phyloP scores from a whole-genome alignment of 2,888 invertebrate genomes.

The Napeogenes sylphis region DNA sequence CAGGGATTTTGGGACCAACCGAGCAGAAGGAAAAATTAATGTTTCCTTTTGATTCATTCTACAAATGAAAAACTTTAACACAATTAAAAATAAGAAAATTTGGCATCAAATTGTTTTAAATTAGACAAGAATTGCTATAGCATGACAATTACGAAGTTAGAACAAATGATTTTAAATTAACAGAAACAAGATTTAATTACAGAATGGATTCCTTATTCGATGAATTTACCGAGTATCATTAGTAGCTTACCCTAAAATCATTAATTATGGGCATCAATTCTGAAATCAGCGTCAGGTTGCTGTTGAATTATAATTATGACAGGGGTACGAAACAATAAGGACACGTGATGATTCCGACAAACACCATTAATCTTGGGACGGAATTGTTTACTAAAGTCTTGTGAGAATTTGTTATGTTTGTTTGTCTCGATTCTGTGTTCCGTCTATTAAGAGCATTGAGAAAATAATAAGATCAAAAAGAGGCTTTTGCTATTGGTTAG shows the following conservation, averaged over 20 bases:
- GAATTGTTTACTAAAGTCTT: constrained; percentile 13
- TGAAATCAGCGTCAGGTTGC: constrained; percentile 44
- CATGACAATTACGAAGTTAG: not conserved
- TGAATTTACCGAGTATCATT: constrained; percentile 34
- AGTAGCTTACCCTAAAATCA: constrained; percentile 40
- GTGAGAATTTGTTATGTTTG: constrained; percentile 7
- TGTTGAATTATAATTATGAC: constrained; percentile 49
- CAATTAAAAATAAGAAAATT: constrained; percentile 2
- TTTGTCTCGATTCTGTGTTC: too few species aligned
- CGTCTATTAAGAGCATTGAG: too few species aligned
- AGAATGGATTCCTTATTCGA: not conserved
- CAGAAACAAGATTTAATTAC: constrained; percentile 35
- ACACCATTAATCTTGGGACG: constrained; percentile 26
- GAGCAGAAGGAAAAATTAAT: constrained; percentile 69
- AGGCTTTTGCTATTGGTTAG: too few species aligned
- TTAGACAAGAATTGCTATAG: not conserved
- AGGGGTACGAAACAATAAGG: constrained; percentile 48
- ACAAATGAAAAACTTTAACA: constrained; percentile 12
- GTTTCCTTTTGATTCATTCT: constrained; percentile 43
- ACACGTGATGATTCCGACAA: constrained; percentile 45
- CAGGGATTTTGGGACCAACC: constrained; percentile 49
- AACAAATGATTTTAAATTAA: not conserved
- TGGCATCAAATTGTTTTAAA: constrained; percentile 2
- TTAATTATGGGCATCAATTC: constrained; percentile 62
- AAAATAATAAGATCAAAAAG: too few species aligned